Evolutionary conservation across 1,140 invertebrate species (phyloP), one percentile per base, ranked within the genome.

Genomic region (Bombus huntii): DNA sequence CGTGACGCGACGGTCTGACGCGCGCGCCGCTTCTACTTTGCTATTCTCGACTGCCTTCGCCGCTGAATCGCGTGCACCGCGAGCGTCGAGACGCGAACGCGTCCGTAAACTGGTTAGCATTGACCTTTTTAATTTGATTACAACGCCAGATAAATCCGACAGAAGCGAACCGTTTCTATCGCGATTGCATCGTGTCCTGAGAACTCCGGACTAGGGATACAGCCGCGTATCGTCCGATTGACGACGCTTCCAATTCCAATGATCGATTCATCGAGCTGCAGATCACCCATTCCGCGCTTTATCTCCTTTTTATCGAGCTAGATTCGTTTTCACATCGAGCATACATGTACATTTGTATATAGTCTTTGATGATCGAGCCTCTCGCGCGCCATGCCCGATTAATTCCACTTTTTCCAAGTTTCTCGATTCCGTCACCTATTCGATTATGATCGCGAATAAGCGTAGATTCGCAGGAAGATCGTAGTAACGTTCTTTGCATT

Each of bases 81-180:
- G n/a, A 66, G 12, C 5, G 37, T 31, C 44, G 31, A 37, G 39
- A 72, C 75, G 70, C 66, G 42, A 75, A 53, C 83, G 71, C 75
- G 81, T 78, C 81, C 37, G 73, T 75, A 62, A 80, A 85, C 79
- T 85, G 83, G 79, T 81, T 87, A 86, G 87, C 89, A 87, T 83
- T 92, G 92, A 92, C 88, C 91, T 92, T 92, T 90, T 92, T 92
- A 88, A 92, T 92, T 89, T 39, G 75, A 85, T 87, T 87, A 87
- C 87, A 84, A 88, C 74, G 74, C 81, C 62, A 42, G 74, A 78
- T 83, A 77, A 83, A 77, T 68, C 81, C 62, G 37, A 18, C 74
- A 57, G 37, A 76, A 10, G 62, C 44, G 44, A 82, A 42, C 71
- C 2, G 57, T 75, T 65, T 75, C 71, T 75, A 68, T 66, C 6